Evolutionary conservation across 2,113 vertebrate genomes (phyloP).

Genomic region (Lynx canadensis): DNA sequence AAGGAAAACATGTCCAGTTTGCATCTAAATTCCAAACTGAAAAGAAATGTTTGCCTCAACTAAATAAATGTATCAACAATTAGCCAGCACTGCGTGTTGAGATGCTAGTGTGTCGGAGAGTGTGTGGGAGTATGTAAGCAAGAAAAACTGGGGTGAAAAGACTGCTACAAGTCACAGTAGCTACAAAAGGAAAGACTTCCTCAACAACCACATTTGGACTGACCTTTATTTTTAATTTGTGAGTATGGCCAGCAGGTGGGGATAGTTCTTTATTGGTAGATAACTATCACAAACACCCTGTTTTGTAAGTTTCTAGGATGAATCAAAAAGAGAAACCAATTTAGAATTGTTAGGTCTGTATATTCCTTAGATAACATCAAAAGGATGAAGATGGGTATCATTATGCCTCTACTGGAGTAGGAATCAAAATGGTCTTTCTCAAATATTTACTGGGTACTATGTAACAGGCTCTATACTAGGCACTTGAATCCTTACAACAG

Average conservation of each 20-base stretch:
- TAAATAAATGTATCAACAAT: not conserved
- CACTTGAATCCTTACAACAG: not conserved
- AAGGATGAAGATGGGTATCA: not conserved
- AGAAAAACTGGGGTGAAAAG: not conserved
- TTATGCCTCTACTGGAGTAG: not conserved
- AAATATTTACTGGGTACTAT: not conserved
- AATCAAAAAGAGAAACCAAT: not conserved
- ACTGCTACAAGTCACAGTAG: not conserved
- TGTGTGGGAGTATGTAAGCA: not conserved
- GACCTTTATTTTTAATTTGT: slow-evolving; percentile 60
- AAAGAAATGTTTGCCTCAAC: not conserved
- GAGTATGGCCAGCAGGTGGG: slow-evolving; percentile 70
- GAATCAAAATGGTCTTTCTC: not conserved
- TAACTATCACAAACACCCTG: not conserved
- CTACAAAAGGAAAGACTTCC: not conserved
- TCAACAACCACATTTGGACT: not conserved
- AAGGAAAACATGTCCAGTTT: not conserved
- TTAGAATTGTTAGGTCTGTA: not conserved
- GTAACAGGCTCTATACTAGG: not conserved
- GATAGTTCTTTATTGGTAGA: slow-evolving; percentile 67
- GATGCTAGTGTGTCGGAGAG: not conserved
- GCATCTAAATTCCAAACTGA: not conserved
- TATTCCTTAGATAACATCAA: not conserved
- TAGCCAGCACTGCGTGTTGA: not conserved
- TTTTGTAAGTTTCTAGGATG: not conserved